Evolutionary conservation across 92 coral and sea anemone species (phyloP).

Genomic region (Montipora capitata): DNA sequence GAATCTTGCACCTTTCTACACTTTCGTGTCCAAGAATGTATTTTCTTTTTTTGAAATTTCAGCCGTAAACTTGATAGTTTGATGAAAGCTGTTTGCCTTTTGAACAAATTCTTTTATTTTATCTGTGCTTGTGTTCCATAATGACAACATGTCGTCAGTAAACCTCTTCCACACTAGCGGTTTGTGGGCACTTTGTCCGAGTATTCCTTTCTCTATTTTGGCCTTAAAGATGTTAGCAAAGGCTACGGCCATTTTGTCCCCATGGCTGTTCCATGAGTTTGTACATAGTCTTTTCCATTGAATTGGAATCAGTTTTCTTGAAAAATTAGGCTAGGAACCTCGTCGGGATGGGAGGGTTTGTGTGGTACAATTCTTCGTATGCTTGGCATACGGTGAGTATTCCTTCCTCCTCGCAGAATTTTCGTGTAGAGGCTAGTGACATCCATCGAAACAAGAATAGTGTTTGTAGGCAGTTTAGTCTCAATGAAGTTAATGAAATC

Average conservation of each 20-base stretch:
- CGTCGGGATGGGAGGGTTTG: too few relatives aligned
- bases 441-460: too few relatives aligned
- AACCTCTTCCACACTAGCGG: not conserved
- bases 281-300: not conserved
- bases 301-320: too few relatives aligned
- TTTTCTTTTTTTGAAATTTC: not conserved
- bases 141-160: not conserved
- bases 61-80: not conserved
- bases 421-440: too few relatives aligned
- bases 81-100: not conserved
- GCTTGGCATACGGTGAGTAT: too few relatives aligned
- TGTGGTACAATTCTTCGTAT: too few relatives aligned
- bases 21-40: not conserved
- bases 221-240: not conserved
- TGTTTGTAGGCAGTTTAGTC: too few relatives aligned
- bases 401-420: too few relatives aligned
- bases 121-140: not conserved
- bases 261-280: conserved; percentile 2
- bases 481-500: too few relatives aligned
- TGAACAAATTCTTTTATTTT: not conserved
- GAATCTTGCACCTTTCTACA: not conserved
- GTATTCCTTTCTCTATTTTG: not conserved
- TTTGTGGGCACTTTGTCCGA: not conserved
- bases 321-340: too few relatives aligned
- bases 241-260: conserved; percentile 16